Evolutionary conservation across 2,797 vertebrate genomes (phyloP), one percentile per base, ranked within the genome.

Genomic region (Odontamblyopus rebecca): DNA sequence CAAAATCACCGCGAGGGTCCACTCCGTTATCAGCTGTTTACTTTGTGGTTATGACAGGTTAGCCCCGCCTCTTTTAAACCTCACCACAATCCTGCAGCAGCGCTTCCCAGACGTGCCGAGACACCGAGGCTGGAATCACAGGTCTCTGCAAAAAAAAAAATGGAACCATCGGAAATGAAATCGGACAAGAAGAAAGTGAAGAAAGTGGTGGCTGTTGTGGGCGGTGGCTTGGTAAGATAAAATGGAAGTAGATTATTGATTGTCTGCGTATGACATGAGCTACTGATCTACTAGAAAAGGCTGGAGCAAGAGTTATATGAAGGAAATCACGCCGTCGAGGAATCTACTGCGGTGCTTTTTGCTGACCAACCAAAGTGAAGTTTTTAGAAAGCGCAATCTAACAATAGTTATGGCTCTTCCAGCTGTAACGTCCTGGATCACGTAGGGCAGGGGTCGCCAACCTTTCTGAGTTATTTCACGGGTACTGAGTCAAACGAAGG

Each of bases 191-290:
- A 83, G 56, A 92, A 88, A 82, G 86, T 92, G 78, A 90, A 83
- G 56, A 92, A 88, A 82, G 86, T 92, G 13, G 84, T 92, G 0
- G 93, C 92, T 54, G 87, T 95, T 35, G 92, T 95, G 57, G 94
- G 94, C 51, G 93, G 93, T 5, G 94, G 94, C 79, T 86, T 95
- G 93, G 94, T 95, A 93, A 93, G 93, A 73, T 69, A 23, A 68
- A 83, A 75, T 82, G 0, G 80, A 76, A 87, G 70, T 78, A 16
- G 80, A 73, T 69, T n/a, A 44, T 72, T 53, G 26, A 62, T 70
- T 56, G 35, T 38, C 0, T 70, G 4, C 13, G 0, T 7, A 9
- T 69, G 2, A 30, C 48, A 13, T 19, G 1, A 60, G 27, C 61
- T 69, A 12, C 29, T 67, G n/a, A 44, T 27, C 23, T 16, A 64